Conservation (phyloP, 2,113 vertebrate species). For the Excalfactoria chinensis region DNA sequence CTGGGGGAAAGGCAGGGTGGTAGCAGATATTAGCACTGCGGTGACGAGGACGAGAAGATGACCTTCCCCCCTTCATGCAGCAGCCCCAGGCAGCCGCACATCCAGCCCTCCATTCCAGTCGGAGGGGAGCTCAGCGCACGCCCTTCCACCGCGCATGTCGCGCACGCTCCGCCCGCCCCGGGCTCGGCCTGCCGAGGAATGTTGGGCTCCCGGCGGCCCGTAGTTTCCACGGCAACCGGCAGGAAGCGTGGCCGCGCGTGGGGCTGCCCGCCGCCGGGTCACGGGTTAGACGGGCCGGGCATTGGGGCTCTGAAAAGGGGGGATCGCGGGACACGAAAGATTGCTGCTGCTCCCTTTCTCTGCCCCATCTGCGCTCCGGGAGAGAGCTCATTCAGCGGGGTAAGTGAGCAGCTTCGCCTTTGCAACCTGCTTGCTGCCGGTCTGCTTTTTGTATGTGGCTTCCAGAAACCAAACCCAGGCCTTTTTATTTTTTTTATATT, state of each 20-base stretch:
- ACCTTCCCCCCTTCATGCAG: not conserved
- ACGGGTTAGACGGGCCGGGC: not conserved
- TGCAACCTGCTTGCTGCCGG: not conserved
- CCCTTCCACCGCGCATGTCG: not conserved
- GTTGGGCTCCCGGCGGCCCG: constrained; percentile 9
- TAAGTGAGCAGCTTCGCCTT: not conserved
- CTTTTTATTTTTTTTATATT: too few species aligned
- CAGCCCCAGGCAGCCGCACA: too few species aligned
- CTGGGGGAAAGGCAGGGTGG: too few species aligned
- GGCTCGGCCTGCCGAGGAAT: too few species aligned
- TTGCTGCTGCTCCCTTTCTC: too few species aligned
- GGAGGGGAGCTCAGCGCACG: too few species aligned
- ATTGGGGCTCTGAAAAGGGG: not conserved
- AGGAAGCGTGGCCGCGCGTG: not conserved
- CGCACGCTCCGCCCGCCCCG: not conserved
- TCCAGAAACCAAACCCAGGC: not conserved
- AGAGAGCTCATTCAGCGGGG: not conserved
- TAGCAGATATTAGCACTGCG: too few species aligned
- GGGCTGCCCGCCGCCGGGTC: not conserved
- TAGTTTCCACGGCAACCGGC: constrained; percentile 56
- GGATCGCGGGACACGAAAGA: too few species aligned
- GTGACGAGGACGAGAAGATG: not conserved
- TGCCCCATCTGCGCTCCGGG: not conserved
- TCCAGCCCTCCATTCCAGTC: too few species aligned
- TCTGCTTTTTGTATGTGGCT: not conserved